phyloP scores from a whole-genome alignment of 2,888 invertebrate genomes.

The Sphaerophoria rueppellii region DNA sequence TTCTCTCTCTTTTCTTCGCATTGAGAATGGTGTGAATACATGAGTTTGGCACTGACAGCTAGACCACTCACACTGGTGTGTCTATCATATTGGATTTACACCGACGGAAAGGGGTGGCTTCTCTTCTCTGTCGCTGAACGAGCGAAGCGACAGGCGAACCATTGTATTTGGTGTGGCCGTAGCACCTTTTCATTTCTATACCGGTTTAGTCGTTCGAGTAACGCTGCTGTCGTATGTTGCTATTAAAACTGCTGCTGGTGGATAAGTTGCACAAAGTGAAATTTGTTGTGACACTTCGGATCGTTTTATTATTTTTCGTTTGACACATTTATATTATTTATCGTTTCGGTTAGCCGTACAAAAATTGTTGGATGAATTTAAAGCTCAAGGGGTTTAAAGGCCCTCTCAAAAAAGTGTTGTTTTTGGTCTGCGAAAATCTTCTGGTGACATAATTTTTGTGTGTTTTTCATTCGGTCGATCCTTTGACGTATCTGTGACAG shows the following conservation, averaged over 20 bases:
- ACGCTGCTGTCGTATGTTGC: slow-evolving; percentile 76
- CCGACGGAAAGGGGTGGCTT: slow-evolving; percentile 67
- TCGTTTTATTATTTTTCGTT: slow-evolving; percentile 45
- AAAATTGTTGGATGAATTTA: not conserved
- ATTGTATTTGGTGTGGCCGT: slow-evolving; percentile 64
- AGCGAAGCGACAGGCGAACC: slow-evolving; percentile 2
- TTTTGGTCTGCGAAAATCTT: slow-evolving; percentile 2
- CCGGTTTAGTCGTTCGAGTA: slow-evolving; percentile 82
- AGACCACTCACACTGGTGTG: slow-evolving; percentile 55
- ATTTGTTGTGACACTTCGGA: slow-evolving; percentile 69
- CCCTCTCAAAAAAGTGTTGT: slow-evolving; percentile 1
- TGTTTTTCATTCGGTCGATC: slow-evolving; percentile 42
- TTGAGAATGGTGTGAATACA: slow-evolving; percentile 20
- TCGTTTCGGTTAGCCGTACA: slow-evolving; percentile 56
- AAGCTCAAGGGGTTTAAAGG: slow-evolving; percentile 39
- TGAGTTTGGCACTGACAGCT: slow-evolving; percentile 50
- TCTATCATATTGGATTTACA: slow-evolving; percentile 47
- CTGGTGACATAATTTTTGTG: slow-evolving; percentile 58
- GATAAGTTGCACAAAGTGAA: slow-evolving; percentile 65
- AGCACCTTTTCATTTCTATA: slow-evolving; percentile 70
- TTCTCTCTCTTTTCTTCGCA: slow-evolving; percentile 48
- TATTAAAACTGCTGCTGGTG: slow-evolving; percentile 74
- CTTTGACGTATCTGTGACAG: slow-evolving; percentile 64
- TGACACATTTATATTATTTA: slow-evolving; percentile 18
- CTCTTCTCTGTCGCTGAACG: slow-evolving; percentile 46